phyloP scores from a whole-genome alignment of 2,888 invertebrate species.

The Pogonocherus hispidulus region DNA sequence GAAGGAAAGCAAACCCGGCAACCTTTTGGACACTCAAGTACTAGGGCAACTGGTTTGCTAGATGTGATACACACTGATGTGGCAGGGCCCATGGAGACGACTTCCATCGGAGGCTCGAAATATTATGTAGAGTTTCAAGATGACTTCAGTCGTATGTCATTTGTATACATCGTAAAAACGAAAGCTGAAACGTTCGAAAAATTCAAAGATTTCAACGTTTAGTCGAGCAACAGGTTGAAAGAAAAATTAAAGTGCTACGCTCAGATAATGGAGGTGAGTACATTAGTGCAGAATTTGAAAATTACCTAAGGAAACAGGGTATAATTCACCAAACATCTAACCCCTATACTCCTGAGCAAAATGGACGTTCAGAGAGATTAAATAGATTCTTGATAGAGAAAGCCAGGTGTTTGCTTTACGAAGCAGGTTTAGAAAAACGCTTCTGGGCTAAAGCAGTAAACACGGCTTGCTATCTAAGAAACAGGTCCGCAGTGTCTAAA shows the following conservation, averaged over 20 bases:
- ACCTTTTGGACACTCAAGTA: slow-evolving; percentile 19
- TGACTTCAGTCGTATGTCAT: slow-evolving; percentile 21
- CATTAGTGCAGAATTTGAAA: slow-evolving; percentile 45
- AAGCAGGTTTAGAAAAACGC: slow-evolving; percentile 41
- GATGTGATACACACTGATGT: slow-evolving; percentile 30
- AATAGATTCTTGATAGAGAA: slow-evolving; percentile 50
- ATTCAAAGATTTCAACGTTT: slow-evolving; percentile 55
- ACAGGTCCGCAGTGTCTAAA: slow-evolving; percentile 30
- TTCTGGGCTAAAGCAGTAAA: slow-evolving; percentile 51
- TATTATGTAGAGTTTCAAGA: slow-evolving; percentile 23
- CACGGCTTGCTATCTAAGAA: slow-evolving; percentile 45
- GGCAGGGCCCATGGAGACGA: slow-evolving; percentile 30
- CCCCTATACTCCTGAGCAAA: slow-evolving; percentile 55
- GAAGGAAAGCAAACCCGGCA: slow-evolving; percentile 29
- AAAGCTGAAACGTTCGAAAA: slow-evolving; percentile 29
- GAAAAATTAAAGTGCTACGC: slow-evolving; percentile 53
- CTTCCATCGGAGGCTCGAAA: slow-evolving; percentile 19
- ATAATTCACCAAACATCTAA: slow-evolving; percentile 55
- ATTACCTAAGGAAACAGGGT: slow-evolving; percentile 50
- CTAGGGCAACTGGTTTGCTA: slow-evolving; percentile 22
- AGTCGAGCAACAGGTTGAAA: slow-evolving; percentile 53
- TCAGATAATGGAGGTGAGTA: slow-evolving; percentile 47
- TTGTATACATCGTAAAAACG: slow-evolving; percentile 19
- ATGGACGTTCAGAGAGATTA: slow-evolving; percentile 43
- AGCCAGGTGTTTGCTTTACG: slow-evolving; percentile 48